phyloP scores from a whole-genome alignment of 2,888 invertebrate species.

The Rosalia funebris region DNA sequence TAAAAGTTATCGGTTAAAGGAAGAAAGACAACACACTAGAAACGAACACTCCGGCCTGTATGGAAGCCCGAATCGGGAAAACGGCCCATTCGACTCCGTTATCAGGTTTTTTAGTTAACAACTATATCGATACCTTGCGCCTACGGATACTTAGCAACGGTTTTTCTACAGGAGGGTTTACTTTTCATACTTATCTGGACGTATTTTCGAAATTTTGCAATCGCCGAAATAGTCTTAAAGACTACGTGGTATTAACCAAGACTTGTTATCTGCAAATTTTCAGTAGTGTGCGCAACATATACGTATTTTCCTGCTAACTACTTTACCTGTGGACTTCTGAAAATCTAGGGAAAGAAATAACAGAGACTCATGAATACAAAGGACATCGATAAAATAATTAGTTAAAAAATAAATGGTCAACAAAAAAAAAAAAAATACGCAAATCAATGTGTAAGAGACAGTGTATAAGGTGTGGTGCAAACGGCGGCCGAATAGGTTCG shows the following conservation, averaged over 20 bases:
- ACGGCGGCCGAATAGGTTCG: no score
- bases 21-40: no score
- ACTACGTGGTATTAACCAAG: conserved; percentile 37
- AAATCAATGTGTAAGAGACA: conserved; percentile 5
- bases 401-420: conserved; percentile 33
- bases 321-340: conserved; percentile 55
- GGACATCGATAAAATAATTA: conserved; percentile 32
- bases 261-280: conserved; percentile 37
- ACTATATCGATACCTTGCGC: conserved; percentile 18
- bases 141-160: background rate
- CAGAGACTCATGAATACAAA: conserved; percentile 38
- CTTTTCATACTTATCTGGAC: conserved; percentile 33
- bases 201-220: conserved; percentile 20
- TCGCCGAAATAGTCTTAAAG: conserved; percentile 21
- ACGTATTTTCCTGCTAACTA: conserved; percentile 40
- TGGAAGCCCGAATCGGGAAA: no score
- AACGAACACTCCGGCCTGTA: no score
- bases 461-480: no score
- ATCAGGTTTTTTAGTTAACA: no score
- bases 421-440: conserved; percentile 30
- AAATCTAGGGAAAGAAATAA: conserved; percentile 51
- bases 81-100: no score
- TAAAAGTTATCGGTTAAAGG: no score
- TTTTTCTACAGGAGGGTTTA: conserved; percentile 13
- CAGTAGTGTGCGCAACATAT: conserved; percentile 30